Evolutionary conservation across 1,140 invertebrate species (phyloP), one percentile per base, ranked within the genome.

Genomic region (Sitophilus oryzae): DNA sequence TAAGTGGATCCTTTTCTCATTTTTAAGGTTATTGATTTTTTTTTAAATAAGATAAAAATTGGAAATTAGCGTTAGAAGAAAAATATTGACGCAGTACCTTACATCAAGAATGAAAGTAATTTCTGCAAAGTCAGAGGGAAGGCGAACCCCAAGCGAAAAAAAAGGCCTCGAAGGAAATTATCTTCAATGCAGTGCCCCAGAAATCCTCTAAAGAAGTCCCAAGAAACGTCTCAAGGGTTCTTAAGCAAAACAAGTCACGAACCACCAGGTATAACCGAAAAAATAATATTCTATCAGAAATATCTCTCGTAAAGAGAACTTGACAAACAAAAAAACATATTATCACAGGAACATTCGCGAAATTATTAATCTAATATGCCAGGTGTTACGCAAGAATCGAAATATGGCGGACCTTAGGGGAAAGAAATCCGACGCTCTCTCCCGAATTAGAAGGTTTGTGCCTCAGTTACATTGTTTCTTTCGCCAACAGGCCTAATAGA

Each of bases 401-500:
- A n/a, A 5, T 18, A 37, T 37, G 38, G 21, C 15, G 46, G 19
- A 18, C 38, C 20, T 49, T 37, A n/a, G n/a, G 3, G 1, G 2
- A 22, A 49, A 35, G 16, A 47, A 18, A 20, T n/a, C 6, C 4
- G 38, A 38, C n/a, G 23, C 21, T 37, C 21, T 36, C 35, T 14
- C 35, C 19, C 11, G 46, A 49, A 37, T 23, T 38, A 18, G 30
- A 16, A 49, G 38, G 16, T 57, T 52, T 40, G 48, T 48, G 2
- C 37, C 46, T 11, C 51, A 47, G 11, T 21, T 57, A 16, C n/a
- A n/a, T n/a, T 41, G 40, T 45, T 57, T 52, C 18, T 51, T 44
- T 45, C 44, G 25, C 11, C 42, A 40, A 3, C 40, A 51, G 34
- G 51, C n/a, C 9, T 52, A 58, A 21, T n/a, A n/a, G 21, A 47